A percentile compares a stretch with the other conserved stretches of the same genome.
These are phyloP conservation scores for Ciconia stormi DNA, from an alignment of 2,113 vertebrate species.

Conservation along the genomic window DNA sequence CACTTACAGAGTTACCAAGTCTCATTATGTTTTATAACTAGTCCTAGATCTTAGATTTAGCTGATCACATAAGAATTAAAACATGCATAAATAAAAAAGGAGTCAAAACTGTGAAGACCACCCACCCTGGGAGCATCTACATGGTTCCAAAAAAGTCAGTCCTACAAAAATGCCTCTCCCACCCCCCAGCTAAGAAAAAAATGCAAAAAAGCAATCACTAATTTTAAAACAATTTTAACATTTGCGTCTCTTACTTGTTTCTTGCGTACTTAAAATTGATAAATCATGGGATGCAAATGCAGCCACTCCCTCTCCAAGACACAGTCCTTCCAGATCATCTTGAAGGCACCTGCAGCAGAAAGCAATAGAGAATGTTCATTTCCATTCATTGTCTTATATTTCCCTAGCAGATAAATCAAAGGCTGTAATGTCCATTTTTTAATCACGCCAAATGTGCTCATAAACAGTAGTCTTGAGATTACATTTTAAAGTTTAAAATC, in stretches of 20 bases:
- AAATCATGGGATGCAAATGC: neutral
- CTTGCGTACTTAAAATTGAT: neutral
- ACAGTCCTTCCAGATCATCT: neutral
- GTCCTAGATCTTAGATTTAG: neutral
- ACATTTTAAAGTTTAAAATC: neutral
- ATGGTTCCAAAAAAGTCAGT: neutral
- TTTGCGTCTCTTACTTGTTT: neutral
- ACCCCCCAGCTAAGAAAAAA: neutral
- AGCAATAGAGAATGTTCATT: neutral
- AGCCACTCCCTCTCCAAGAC: neutral
- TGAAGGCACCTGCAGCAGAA: neutral
- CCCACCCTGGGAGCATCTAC: neutral
- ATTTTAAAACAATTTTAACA: neutral
- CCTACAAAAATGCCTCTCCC: neutral
- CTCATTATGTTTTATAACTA: neutral
- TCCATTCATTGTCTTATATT: neutral
- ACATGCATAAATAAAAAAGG: neutral
- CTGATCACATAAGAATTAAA: neutral
- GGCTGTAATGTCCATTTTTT: neutral
- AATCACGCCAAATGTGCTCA: neutral
- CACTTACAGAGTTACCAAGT: neutral
- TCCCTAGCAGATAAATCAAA: neutral
- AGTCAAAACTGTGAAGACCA: neutral
- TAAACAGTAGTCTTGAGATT: neutral
- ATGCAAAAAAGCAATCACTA: neutral